These are phyloP conservation scores for Engystomops pustulosus DNA, from an alignment of 2,113 vertebrate species.

Conservation along the genomic window DNA sequence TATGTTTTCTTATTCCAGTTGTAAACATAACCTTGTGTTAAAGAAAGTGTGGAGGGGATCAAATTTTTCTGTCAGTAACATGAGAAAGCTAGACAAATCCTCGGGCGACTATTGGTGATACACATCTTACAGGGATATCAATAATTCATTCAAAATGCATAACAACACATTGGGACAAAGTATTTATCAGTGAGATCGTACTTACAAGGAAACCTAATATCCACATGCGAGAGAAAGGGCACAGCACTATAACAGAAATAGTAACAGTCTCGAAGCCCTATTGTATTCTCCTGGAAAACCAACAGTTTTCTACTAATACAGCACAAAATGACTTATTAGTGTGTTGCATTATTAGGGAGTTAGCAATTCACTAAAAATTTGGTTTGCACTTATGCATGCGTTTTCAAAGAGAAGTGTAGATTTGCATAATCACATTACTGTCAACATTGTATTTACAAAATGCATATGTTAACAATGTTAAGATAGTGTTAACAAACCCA, in stretches of 20 bases:
- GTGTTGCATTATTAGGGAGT: no score
- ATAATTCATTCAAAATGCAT: slow-evolving; percentile 77
- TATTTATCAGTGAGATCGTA: slow-evolving; percentile 73
- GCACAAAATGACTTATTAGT: no score
- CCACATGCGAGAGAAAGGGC: slow-evolving; percentile 36
- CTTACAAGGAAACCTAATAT: slow-evolving; percentile 75
- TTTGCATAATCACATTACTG: no score
- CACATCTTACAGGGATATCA: slow-evolving; percentile 70
- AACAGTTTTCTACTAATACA: no score
- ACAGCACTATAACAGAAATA: neutral
- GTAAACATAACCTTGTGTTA: slow-evolving; percentile 12
- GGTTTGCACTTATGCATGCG: no score
- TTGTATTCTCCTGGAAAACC: no score
- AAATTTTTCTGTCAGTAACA: slow-evolving; percentile 61
- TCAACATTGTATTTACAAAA: no score
- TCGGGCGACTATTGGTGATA: slow-evolving; percentile 68
- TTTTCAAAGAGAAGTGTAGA: no score
- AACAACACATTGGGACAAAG: slow-evolving; percentile 77
- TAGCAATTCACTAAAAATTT: no score
- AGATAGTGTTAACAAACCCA: no score
- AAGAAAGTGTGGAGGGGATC: neutral
- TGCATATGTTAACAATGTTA: no score
- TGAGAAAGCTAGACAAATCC: slow-evolving; percentile 66
- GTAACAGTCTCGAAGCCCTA: no score
- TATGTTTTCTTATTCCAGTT: neutral